Evolutionary conservation across 2,113 vertebrate species (phyloP), one percentile per base, ranked within the genome.

Genomic region (Corythornis cristatus): DNA sequence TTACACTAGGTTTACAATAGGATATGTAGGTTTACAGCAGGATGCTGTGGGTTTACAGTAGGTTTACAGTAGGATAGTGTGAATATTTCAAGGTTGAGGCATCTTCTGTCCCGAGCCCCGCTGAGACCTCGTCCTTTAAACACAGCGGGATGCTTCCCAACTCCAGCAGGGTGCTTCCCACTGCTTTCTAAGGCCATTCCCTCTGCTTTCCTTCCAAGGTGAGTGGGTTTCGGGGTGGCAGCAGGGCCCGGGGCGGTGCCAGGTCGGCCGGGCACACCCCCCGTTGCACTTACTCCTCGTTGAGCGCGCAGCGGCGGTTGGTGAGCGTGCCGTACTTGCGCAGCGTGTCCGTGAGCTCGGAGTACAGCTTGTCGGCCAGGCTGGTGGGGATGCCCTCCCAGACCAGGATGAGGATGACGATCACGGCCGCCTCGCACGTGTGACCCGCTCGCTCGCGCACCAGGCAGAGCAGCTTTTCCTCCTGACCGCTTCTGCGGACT

Each of bases 381-480:
- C 86, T 96, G 9, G 87, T 94, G 2, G 98, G 95, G 92, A 99
- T 99, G 45, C 99, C 99, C 83, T 99, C 99, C 99, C 99, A 99
- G 61, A 99, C 97, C 86, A 99, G 95, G 95, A 99, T 99, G 80
- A 99, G 98, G 33, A 99, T 98, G 42, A 99, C 97, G 6, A 99
- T 98, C 92, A 99, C 99, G 0, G 99, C 98, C 0, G 98, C 96
- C 46, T 98, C 98, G 71, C 99, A 99, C 3, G 96, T 98, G 95
- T 99, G 99, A 48, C 99, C 98, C 1, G 96, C 97, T 60, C 99
- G 98, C 96, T 99, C 98, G 5, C 99, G 98, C 86, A 99, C 99
- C 96, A 99, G 75, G 82, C 99, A 99, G 84, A 99, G 97, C 64
- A 99, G 93, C 95, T 99, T 99, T 97, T 99, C 99, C 46, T 99